phyloP scores from a whole-genome alignment of 2,888 invertebrate species.

The Lycaena phlaeas region DNA sequence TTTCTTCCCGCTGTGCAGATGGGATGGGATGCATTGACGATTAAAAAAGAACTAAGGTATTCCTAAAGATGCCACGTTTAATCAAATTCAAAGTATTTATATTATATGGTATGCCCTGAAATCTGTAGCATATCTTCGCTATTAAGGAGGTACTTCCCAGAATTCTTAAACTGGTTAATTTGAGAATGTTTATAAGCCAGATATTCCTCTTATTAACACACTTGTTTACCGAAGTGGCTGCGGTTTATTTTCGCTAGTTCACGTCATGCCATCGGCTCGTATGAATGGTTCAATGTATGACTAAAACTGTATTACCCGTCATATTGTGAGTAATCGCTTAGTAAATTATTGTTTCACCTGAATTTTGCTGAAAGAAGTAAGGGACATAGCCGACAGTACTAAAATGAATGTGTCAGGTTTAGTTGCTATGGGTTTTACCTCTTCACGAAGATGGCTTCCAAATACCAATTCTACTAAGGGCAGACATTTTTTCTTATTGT shows the following conservation, averaged over 20 bases:
- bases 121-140: background rate
- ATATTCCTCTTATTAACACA: constrained; percentile 17
- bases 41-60: background rate
- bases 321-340: constrained; percentile 38
- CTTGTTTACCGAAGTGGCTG: constrained; percentile 49
- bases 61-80: too few species aligned
- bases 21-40: too few species aligned
- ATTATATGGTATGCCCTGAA: background rate
- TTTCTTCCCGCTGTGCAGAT: too few species aligned
- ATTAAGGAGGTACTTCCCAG: background rate
- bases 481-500: too few species aligned
- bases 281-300: constrained; percentile 55
- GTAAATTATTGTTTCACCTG: constrained; percentile 18
- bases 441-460: too few species aligned
- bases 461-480: too few species aligned
- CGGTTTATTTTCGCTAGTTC: constrained; percentile 53
- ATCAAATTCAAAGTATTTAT: too few species aligned
- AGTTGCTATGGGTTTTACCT: too few species aligned
- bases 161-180: background rate
- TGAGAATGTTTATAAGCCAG: background rate
- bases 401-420: background rate
- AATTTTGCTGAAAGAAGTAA: too few species aligned
- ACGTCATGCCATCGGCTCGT: constrained; percentile 52
- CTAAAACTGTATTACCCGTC: constrained; percentile 42
- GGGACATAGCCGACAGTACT: background rate